phyloP scores from a whole-genome alignment of 2,113 vertebrate species.

The Notechis scutatus region DNA sequence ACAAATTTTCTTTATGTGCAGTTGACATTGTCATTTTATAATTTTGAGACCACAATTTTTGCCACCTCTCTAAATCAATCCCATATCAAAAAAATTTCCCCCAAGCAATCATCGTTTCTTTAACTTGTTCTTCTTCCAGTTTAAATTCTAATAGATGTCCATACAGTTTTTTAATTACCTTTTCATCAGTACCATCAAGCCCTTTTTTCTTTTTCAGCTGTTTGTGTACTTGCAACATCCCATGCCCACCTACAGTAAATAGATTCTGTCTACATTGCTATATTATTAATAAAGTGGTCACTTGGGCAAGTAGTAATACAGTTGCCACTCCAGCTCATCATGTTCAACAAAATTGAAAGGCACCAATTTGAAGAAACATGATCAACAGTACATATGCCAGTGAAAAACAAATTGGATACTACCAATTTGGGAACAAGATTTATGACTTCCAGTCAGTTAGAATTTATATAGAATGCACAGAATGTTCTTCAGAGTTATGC shows the following conservation, averaged over 20 bases:
- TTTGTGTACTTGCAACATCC: background rate
- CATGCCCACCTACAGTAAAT: background rate
- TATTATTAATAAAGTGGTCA: background rate
- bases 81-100: no score
- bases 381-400: background rate
- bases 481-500: background rate
- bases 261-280: background rate
- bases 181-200: no score
- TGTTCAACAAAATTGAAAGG: background rate
- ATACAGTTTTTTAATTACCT: no score
- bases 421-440: background rate
- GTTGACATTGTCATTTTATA: no score
- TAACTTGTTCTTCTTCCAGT: no score
- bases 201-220: background rate
- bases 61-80: no score
- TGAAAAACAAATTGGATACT: background rate
- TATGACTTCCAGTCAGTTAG: background rate
- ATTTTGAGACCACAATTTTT: no score
- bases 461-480: background rate
- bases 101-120: no score
- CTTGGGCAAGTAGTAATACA: background rate
- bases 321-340: background rate
- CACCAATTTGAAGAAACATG: background rate
- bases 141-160: no score
- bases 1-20: no score